Evolutionary conservation across 2,888 invertebrate species (phyloP), one percentile per base, ranked within the genome.

Genomic region (Watsonalla cultraria): DNA sequence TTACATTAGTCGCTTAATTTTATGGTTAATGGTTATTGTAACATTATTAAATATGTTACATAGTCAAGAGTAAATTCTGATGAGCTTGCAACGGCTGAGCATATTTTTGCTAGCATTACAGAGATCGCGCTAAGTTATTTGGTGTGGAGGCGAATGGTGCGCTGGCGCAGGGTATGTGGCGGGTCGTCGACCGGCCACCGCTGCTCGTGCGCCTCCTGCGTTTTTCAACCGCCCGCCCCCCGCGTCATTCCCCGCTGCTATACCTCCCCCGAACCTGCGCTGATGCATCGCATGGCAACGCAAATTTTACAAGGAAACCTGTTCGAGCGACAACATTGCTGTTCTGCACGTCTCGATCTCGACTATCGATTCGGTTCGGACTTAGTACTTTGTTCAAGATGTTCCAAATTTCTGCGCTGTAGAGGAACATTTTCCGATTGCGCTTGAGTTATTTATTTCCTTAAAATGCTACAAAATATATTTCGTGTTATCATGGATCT

Each of bases 131-230:
- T 83, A 82, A 80, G 80, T 83, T 84, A 75, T 72, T 72, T 70
- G 70, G 75, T 75, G 77, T 76, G 75, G 72, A 79, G 69, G 72
- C 85, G 78, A 86, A 82, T 85, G 87, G 78, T 88, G 84, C 81
- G 83, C 82, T 72, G 72, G 83, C 82, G 82, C 88, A 84, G 86
- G 87, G 87, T 86, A 83, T 78, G 83, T 80, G 80, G 78, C 82
- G 82, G 90, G 89, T 89, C 89, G 89, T 86, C 89, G 90, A 89
- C 89, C 88, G 85, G 76, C 74, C 83, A 84, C 76, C 83, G 85
- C 76, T 79, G 85, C 77, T 86, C 86, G 80, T 81, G 84, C 82
- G 84, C 86, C 86, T 87, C 83, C 85, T 87, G 86, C 86, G 86
- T 82, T 86, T n/a, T 84, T 76, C 79, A 82, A 81, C 83, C 76